phyloP scores from a whole-genome alignment of 1,140 invertebrate species.

The Drosophila watanabei region DNA sequence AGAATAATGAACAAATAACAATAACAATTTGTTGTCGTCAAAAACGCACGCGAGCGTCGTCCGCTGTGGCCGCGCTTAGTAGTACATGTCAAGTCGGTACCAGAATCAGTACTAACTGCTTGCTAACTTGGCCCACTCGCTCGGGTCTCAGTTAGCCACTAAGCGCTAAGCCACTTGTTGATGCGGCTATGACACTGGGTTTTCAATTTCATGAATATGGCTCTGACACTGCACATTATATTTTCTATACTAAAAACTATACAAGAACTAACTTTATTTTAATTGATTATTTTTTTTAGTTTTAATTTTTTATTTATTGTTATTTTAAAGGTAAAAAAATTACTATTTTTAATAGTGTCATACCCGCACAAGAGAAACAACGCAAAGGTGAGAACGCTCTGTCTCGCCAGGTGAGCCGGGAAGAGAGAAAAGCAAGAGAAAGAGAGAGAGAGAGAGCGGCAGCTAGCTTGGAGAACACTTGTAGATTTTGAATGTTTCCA shows the following conservation, averaged over 20 bases:
- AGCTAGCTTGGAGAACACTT: not conserved
- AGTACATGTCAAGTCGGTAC: conserved; percentile 57
- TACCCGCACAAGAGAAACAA: not conserved
- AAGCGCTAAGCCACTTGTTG: conserved; percentile 61
- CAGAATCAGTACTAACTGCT: conserved; percentile 69
- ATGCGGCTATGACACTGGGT: not conserved
- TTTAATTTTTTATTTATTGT: not conserved
- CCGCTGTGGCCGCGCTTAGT: conserved; percentile 66
- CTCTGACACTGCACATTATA: not conserved
- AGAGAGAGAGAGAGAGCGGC: not conserved
- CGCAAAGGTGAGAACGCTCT: not conserved
- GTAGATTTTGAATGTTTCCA: not conserved
- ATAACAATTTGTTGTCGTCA: conserved; percentile 48
- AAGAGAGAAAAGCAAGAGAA: not conserved
- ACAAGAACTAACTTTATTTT: not conserved
- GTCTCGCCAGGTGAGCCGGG: conserved; percentile 11
- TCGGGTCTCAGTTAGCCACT: conserved; percentile 37
- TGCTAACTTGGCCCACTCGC: conserved; percentile 51
- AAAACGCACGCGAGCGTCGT: conserved; percentile 71
- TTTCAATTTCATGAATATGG: not conserved
- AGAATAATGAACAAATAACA: conserved; percentile 55
- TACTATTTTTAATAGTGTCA: not conserved
- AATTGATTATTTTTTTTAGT: not conserved
- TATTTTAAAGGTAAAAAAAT: not conserved
- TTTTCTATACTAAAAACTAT: not conserved